Evolutionary conservation across 2,113 vertebrate genomes (phyloP).

Genomic region (Datnioides undecimradiatus): DNA sequence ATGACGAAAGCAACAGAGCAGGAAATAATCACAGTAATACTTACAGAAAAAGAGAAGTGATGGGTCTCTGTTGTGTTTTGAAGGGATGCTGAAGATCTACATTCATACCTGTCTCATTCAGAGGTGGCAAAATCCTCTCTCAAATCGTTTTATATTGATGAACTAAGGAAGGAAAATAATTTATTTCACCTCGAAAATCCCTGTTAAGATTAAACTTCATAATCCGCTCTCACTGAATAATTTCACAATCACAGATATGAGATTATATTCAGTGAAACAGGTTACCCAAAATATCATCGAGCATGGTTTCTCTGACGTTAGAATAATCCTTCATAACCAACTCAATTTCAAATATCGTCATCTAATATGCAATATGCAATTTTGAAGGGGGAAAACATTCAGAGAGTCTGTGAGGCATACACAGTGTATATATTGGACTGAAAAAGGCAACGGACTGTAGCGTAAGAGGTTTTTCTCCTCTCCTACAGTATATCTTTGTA

Average conservation of each 20-base stretch:
- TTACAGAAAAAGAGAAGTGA: slow-evolving; percentile 13
- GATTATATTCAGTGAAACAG: slow-evolving; percentile 63
- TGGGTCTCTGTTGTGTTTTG: slow-evolving; percentile 23
- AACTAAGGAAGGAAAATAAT: slow-evolving; percentile 50
- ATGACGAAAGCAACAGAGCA: slow-evolving; percentile 48
- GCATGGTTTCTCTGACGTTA: slow-evolving; percentile 20
- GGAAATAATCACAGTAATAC: slow-evolving; percentile 45
- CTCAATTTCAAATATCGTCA: slow-evolving; percentile 58
- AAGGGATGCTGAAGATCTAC: slow-evolving; percentile 38
- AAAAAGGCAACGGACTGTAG: not conserved
- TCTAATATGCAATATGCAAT: slow-evolving; percentile 44
- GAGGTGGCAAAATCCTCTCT: slow-evolving; percentile 52
- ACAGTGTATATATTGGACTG: slow-evolving; percentile 29
- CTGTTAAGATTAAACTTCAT: slow-evolving; percentile 71
- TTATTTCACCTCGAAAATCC: slow-evolving; percentile 65
- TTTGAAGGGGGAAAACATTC: slow-evolving; percentile 30
- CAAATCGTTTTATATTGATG: slow-evolving; percentile 62
- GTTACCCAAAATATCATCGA: slow-evolving; percentile 55
- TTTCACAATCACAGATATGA: slow-evolving; percentile 66
- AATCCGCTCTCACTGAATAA: slow-evolving; percentile 73
- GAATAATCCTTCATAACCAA: slow-evolving; percentile 64
- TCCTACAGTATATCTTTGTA: not conserved
- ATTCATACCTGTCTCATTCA: slow-evolving; percentile 46
- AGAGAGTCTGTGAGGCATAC: slow-evolving; percentile 10
- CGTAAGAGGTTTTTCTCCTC: not conserved